Evolutionary conservation across 2,797 vertebrate species (phyloP).

Genomic region (Gephyroberyx darwinii): DNA sequence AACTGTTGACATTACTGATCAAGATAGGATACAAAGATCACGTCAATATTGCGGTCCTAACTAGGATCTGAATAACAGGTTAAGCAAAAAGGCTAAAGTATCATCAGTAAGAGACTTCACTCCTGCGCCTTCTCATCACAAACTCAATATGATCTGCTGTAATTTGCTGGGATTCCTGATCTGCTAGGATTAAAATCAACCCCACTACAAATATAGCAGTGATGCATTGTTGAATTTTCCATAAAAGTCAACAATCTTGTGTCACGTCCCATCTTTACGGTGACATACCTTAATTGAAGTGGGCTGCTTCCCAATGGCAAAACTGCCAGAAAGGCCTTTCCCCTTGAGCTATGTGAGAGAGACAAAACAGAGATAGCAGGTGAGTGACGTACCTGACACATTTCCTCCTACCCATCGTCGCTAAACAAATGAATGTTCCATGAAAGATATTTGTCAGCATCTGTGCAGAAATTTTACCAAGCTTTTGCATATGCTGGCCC

Average conservation of each 20-base stretch:
- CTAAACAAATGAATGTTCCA: too few relatives aligned
- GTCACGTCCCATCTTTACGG: neutral
- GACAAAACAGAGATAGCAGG: neutral
- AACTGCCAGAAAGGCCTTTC: slow-evolving; percentile 96
- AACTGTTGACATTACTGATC: slow-evolving; percentile 8
- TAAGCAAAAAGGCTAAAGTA: neutral
- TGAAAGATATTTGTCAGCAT: neutral
- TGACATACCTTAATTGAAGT: slow-evolving; percentile 76
- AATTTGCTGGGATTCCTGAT: neutral
- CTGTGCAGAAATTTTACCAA: neutral
- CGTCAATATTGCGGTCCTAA: too few relatives aligned
- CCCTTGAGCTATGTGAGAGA: slow-evolving; percentile 88
- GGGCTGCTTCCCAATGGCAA: slow-evolving; percentile 87
- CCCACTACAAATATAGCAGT: neutral
- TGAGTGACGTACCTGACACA: neutral
- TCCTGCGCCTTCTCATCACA: neutral
- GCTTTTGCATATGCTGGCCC: neutral
- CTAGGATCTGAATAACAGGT: neutral
- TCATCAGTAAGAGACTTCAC: too few relatives aligned
- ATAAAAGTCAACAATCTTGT: neutral
- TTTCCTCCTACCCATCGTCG: neutral
- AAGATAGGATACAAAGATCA: neutral
- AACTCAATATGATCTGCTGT: neutral
- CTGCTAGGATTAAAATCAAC: neutral
- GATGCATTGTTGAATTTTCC: neutral